Evolutionary conservation across 2,113 vertebrate species (phyloP), one percentile per base, ranked within the genome.

Genomic region (Psittacula cyanocephala): DNA sequence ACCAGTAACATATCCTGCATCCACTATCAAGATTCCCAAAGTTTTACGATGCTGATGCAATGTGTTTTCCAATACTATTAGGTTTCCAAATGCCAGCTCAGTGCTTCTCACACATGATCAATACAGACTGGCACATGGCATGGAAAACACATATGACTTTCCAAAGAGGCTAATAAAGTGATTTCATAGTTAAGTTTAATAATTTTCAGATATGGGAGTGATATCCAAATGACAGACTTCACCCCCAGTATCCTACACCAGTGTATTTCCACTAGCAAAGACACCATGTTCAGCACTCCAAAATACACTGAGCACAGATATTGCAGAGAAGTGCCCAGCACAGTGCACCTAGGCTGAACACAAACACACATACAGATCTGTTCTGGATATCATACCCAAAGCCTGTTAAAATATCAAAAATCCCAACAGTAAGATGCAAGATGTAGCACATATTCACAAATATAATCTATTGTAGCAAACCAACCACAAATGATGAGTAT

Each of bases 41-140:
- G 37, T 74, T 88, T 60, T 41, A 74, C n/a, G 92, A 69, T 94
- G 80, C 65, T 92, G 88, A 94, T 87, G 57, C 67, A 93, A 68
- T 44, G 2, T 37, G 33, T 52, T 79, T 95, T 91, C 91, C 60
- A 70, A 49, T 46, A 81, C 52, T 88, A 60, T 24, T 39, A 59
- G 49, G 25, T 77, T 87, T 53, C 70, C 81, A 85, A 81, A 70
- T 22, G 49, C 77, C 91, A 97, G 59, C 62, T 93, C n/a, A 19
- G 57, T 72, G 65, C 57, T 76, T 53, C 92, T 91, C 7, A 8
- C 47, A 57, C 31, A 23, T 0, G 9, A 79, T 68, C 7, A 0
- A 88, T 39, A 79, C 13, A 52, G 52, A 50, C 28, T 23, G 43
- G 64, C 72, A 78, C 43, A 23, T 1, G 35, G 49, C 62, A 91